Evolutionary conservation across 1,140 invertebrate genomes (phyloP), one percentile per base, ranked within the genome.

Genomic region (Trachelipus rathkii): DNA sequence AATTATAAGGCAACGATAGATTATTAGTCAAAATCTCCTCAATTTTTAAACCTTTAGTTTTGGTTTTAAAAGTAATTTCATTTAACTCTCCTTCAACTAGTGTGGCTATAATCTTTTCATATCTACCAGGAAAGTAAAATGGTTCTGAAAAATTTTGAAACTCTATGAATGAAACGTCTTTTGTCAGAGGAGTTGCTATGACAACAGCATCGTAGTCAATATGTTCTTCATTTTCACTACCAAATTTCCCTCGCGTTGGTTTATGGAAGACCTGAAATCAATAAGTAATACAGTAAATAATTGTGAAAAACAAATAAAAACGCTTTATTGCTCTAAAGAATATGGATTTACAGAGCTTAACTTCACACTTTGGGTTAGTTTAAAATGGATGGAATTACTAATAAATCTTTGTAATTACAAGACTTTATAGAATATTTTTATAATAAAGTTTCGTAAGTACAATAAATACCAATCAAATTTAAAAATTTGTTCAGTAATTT

Each of bases 31-130:
- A 81, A 66, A 91, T 85, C 43, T 82, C 81, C 33, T 84, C 83
- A 1, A 86, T 76, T 69, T 83, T 72, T 8, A 84, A 81, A 21
- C 76, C 44, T 43, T 78, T 72, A 13, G 82, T 75, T 13, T 60
- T 60, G 43, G 86, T 72, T 3, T 84, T 84, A 84, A 89, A 90
- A 77, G 85, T 85, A 9, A 82, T 82, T 44, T 79, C 77, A 78
- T 88, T 88, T 3, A 89, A 76, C 43, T 84, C 73, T 3, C 88
- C 90, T 77, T 87, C 82, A 0, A 90, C 84, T 80, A 91, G 88
- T 23, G 89, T 90, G 10, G 86, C 86, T 9, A 89, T 84, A 13
- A 88, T 89, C 53, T 84, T 84, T 80, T 90, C 89, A 82, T 87
- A 90, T 66, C 84, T 79, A 2, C 84, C 85, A 45, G 83, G 72